Evolutionary conservation across 2,888 invertebrate species (phyloP).

Genomic region (Margaritifera margaritifera): DNA sequence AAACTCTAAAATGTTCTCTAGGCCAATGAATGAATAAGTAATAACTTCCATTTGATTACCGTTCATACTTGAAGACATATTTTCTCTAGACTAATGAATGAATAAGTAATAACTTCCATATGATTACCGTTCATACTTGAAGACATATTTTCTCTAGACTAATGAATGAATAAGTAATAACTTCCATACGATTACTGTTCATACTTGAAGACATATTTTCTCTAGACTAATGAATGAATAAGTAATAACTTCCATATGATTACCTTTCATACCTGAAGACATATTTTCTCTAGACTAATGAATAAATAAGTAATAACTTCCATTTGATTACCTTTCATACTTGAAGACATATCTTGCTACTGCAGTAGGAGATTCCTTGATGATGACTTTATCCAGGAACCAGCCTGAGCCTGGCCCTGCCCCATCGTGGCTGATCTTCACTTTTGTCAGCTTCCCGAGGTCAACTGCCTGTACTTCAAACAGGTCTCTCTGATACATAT

Average conservation of each 20-base stretch:
- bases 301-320: background rate
- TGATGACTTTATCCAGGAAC: slow-evolving; percentile 56
- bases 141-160: background rate
- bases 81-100: background rate
- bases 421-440: slow-evolving; percentile 64
- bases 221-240: background rate
- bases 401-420: slow-evolving; percentile 57
- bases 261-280: background rate
- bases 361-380: slow-evolving; percentile 47
- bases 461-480: slow-evolving; percentile 64
- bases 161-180: background rate
- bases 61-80: background rate
- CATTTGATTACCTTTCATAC: slow-evolving; percentile 44
- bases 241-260: background rate
- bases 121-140: background rate
- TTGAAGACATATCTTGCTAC: slow-evolving; percentile 49
- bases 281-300: background rate
- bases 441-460: slow-evolving; percentile 55
- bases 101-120: background rate
- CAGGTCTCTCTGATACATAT: slow-evolving; percentile 47
- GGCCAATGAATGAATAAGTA: too few relatives aligned
- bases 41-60: background rate
- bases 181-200: background rate
- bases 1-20: too few relatives aligned
- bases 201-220: background rate